These are phyloP conservation scores for Prionace glauca DNA, from an alignment of 2,797 vertebrate genomes.

Conservation along the genomic window DNA sequence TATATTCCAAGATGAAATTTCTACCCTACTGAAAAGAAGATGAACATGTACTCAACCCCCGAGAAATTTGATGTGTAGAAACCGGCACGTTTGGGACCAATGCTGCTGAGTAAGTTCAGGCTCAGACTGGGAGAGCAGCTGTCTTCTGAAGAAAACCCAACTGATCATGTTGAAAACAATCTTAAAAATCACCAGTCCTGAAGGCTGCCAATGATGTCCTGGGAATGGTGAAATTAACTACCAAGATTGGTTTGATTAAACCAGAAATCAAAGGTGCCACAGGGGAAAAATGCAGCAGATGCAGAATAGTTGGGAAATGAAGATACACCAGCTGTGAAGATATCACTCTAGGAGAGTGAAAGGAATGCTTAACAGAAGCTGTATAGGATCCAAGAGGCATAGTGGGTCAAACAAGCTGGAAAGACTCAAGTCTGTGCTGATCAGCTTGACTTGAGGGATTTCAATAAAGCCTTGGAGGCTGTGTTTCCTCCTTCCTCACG, in stretches of 20 bases:
- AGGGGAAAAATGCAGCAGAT: neutral
- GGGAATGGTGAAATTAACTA: too few relatives aligned
- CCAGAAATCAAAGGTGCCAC: neutral
- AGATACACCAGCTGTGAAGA: neutral
- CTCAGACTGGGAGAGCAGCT: too few relatives aligned
- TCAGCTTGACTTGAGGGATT: neutral
- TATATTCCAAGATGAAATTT: neutral
- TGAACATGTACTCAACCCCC: neutral
- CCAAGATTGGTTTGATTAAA: neutral
- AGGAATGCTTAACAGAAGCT: neutral
- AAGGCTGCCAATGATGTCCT: too few relatives aligned
- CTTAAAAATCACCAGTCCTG: too few relatives aligned
- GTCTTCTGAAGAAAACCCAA: too few relatives aligned
- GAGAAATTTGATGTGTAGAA: neutral
- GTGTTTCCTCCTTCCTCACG: too few relatives aligned
- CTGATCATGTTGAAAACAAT: too few relatives aligned
- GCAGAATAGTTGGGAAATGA: neutral
- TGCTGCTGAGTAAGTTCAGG: too few relatives aligned
- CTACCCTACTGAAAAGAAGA: neutral
- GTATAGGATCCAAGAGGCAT: neutral
- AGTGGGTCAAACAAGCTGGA: neutral
- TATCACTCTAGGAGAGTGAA: neutral
- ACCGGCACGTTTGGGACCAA: neutral
- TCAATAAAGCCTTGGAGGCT: too few relatives aligned
- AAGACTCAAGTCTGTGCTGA: neutral